A percentile compares a stretch with the other conserved stretches of the same genome.
phyloP scores from a whole-genome alignment of 2,888 invertebrate species.

The Epirrhoe alternata region DNA sequence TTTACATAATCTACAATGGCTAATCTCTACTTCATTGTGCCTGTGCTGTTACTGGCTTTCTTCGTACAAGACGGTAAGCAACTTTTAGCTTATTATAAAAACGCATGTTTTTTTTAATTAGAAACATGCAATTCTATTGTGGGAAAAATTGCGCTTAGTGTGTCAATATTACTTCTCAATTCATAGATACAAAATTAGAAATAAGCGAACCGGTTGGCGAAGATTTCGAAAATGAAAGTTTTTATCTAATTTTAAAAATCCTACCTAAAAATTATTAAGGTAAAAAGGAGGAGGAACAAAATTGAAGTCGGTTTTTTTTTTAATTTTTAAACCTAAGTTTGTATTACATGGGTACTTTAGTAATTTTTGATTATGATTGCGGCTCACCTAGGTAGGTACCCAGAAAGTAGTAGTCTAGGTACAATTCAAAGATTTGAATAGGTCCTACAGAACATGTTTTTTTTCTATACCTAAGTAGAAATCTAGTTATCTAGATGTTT shows the following conservation, averaged over 20 bases:
- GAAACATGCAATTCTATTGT: neutral
- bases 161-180: neutral
- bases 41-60: slow-evolving; percentile 71
- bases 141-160: neutral
- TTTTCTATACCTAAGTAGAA: neutral
- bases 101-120: neutral
- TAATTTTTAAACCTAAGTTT: too few relatives aligned
- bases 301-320: too few relatives aligned
- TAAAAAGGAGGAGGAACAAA: too few relatives aligned
- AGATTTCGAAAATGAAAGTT: neutral
- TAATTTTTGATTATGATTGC: too few relatives aligned
- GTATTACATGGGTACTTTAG: too few relatives aligned
- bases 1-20: slow-evolving; percentile 62
- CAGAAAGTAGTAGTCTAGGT: too few relatives aligned
- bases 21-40: slow-evolving; percentile 68
- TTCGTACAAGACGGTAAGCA: slow-evolving; percentile 73
- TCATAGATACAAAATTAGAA: neutral
- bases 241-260: neutral
- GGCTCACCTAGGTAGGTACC: too few relatives aligned
- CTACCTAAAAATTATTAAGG: too few relatives aligned
- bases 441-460: neutral
- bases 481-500: too few relatives aligned
- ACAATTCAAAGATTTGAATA: too few relatives aligned
- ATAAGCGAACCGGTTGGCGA: neutral
- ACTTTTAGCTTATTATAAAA: slow-evolving; percentile 19